phyloP scores from a whole-genome alignment of 64 coral and sea anemone genomes.

The Stylophora pistillata region DNA sequence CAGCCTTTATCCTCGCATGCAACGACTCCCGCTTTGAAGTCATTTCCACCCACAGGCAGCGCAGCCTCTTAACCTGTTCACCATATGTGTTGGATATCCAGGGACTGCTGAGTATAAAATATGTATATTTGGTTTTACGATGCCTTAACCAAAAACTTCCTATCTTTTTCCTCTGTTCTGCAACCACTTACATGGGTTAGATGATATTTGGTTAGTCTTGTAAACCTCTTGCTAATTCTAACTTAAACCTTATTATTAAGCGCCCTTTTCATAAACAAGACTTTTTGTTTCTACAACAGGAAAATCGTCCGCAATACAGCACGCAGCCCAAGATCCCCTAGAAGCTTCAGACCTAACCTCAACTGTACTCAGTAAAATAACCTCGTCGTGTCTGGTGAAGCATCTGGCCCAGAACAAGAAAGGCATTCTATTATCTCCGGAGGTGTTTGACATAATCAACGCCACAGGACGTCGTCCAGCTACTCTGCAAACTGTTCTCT shows the following conservation, averaged over 20 bases:
- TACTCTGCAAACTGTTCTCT: slow-evolving; percentile 50
- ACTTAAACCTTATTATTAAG: too few relatives aligned
- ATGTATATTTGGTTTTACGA: too few relatives aligned
- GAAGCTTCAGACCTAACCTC: neutral
- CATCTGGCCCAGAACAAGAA: neutral
- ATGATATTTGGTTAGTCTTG: neutral
- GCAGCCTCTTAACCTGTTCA: too few relatives aligned
- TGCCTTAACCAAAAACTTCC: neutral
- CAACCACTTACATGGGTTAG: too few relatives aligned
- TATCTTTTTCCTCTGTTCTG: neutral
- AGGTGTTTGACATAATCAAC: slow-evolving; percentile 42
- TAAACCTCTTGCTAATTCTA: too few relatives aligned
- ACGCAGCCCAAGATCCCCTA: neutral
- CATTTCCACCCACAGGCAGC: too few relatives aligned
- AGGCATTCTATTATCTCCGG: too few relatives aligned
- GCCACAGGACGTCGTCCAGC: slow-evolving; percentile 20
- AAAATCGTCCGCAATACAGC: slow-evolving; percentile 49
- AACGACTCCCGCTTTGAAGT: too few relatives aligned
- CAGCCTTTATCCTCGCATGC: too few relatives aligned
- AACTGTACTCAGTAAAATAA: neutral
- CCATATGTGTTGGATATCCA: too few relatives aligned
- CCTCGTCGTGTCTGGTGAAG: slow-evolving; percentile 8
- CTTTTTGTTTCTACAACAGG: slow-evolving; percentile 26
- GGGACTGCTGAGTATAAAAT: too few relatives aligned
- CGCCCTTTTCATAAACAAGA: too few relatives aligned